A percentile compares a stretch with the other conserved stretches of the same genome.
Conservation (phyloP, 2,797 vertebrate species). For the Enteromius paludinosus region DNA sequence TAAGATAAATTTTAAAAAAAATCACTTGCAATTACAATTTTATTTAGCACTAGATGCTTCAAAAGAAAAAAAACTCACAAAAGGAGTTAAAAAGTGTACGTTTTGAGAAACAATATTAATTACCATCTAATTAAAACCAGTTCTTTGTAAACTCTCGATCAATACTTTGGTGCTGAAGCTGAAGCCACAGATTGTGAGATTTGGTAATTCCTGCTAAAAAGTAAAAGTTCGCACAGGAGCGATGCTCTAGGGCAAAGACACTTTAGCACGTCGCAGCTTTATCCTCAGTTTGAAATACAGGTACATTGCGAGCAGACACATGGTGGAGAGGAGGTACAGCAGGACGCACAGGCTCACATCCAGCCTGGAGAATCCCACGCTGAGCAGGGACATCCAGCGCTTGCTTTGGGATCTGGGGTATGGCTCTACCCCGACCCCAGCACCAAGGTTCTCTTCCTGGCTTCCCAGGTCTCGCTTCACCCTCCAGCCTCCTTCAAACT, state of each 20-base stretch:
- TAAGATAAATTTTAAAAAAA: not conserved
- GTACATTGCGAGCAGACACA: slow-evolving; percentile 89
- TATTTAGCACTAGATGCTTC: not conserved
- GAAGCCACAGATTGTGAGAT: slow-evolving; percentile 4
- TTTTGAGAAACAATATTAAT: not conserved
- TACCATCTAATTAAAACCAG: slow-evolving; percentile 9
- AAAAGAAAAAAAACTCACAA: not conserved
- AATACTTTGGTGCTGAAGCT: slow-evolving; percentile 10
- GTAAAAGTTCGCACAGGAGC: not conserved
- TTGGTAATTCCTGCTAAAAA: slow-evolving; percentile 2
- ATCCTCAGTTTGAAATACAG: slow-evolving; percentile 84
- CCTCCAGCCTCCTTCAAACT: slow-evolving; percentile 45
- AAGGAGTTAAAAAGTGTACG: not conserved
- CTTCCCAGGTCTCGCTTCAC: slow-evolving; percentile 71
- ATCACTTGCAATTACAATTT: not conserved
- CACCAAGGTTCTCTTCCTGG: slow-evolving; percentile 56
- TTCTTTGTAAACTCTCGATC: not conserved
- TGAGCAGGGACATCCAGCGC: slow-evolving; percentile 83
- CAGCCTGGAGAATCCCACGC: slow-evolving; percentile 84
- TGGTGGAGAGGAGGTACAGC: slow-evolving; percentile 87
- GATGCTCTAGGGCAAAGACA: slow-evolving; percentile 61
- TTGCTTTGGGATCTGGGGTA: slow-evolving; percentile 41
- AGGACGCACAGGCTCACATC: slow-evolving; percentile 89
- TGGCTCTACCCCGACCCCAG: slow-evolving; percentile 49
- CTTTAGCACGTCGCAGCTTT: slow-evolving; percentile 70